Conservation (phyloP, 1,140 invertebrate species). For the Cotesia vestalis region DNA sequence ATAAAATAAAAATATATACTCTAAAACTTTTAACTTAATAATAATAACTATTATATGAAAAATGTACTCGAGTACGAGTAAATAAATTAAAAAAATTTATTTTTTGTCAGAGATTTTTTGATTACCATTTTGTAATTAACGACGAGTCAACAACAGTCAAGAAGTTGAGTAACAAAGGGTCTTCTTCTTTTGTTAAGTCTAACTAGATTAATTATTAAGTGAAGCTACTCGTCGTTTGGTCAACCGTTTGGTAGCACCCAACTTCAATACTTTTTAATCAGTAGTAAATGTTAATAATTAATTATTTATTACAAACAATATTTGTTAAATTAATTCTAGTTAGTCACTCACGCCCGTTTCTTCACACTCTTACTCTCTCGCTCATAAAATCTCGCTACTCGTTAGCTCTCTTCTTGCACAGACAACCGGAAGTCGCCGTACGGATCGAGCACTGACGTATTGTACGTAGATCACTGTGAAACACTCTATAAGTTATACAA, state of each 20-base stretch:
- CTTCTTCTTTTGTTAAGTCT: not conserved
- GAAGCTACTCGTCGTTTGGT: conserved; percentile 12
- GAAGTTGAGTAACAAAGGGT: not conserved
- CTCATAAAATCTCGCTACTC: conserved; percentile 18
- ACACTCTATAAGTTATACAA: conserved; percentile 36
- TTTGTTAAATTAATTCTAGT: not conserved
- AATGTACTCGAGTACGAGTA: too few relatives aligned
- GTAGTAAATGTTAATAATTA: too few relatives aligned
- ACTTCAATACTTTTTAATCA: not conserved
- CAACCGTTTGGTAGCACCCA: not conserved
- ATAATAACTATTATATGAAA: too few relatives aligned
- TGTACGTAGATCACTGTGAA: conserved; percentile 55
- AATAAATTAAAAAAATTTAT: not conserved
- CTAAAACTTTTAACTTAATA: too few relatives aligned
- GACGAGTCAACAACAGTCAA: conserved; percentile 1
- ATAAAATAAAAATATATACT: too few relatives aligned
- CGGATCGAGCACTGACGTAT: conserved; percentile 47
- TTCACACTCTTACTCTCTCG: not conserved
- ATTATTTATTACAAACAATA: not conserved
- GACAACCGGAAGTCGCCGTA: conserved; percentile 30
- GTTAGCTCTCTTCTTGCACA: conserved; percentile 25
- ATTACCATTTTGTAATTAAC: conserved; percentile 12
- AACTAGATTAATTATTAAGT: conserved; percentile 2
- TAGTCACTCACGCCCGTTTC: conserved; percentile 10
- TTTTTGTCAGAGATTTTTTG: conserved; percentile 1